These are phyloP conservation scores for Harmothoe impar DNA, from an alignment of 2,888 invertebrate genomes.

Conservation along the genomic window DNA sequence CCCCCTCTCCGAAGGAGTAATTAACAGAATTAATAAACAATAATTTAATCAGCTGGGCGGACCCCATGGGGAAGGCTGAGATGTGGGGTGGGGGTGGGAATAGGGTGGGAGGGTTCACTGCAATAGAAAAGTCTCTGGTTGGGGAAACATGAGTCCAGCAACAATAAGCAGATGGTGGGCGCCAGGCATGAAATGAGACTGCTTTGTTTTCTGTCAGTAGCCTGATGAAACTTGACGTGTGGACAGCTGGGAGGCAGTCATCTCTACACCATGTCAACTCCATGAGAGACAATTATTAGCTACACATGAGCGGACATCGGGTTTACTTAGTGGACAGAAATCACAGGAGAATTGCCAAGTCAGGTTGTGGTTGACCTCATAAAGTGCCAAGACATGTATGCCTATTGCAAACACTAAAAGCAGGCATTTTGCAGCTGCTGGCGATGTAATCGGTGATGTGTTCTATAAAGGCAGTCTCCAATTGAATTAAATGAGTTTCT, in stretches of 20 bases:
- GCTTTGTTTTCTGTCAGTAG: not conserved
- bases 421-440: too few species aligned
- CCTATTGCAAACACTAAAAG: too few species aligned
- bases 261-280: not conserved
- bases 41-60: slow-evolving; percentile 17
- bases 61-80: not conserved
- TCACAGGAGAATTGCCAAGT: too few species aligned
- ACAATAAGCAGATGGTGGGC: not conserved
- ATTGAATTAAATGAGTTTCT: too few species aligned
- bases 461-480: too few species aligned
- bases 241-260: not conserved
- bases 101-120: not conserved
- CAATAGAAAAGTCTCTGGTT: not conserved
- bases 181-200: not conserved
- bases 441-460: too few species aligned
- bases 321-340: too few species aligned
- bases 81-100: not conserved
- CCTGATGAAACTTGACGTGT: not conserved
- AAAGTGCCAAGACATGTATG: too few species aligned
- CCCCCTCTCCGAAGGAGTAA: not conserved
- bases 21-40: slow-evolving; percentile 37
- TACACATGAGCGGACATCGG: not conserved
- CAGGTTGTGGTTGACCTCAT: too few species aligned
- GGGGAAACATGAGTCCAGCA: not conserved
- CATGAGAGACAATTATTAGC: not conserved